Evolutionary conservation across 1,140 invertebrate species (phyloP).

Genomic region (Diachasmimorpha longicaudata): DNA sequence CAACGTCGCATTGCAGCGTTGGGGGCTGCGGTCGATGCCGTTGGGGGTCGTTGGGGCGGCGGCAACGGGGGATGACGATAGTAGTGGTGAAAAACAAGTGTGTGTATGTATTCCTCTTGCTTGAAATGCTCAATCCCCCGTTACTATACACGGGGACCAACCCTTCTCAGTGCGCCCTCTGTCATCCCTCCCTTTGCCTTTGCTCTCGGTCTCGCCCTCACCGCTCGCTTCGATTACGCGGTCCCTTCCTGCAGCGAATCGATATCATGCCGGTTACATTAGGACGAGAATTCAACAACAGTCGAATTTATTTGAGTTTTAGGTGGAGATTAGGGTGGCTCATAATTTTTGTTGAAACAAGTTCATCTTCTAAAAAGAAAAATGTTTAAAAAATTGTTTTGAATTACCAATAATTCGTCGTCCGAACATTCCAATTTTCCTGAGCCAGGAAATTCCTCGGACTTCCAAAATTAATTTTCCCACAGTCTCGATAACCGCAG

Average conservation of each 20-base stretch:
- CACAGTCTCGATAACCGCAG: too few relatives aligned
- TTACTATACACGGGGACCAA: neutral
- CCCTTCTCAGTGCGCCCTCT: conserved; percentile 14
- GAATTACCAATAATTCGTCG: too few relatives aligned
- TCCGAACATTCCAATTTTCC: too few relatives aligned
- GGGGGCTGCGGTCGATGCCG: conserved; percentile 62
- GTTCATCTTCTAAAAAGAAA: too few relatives aligned
- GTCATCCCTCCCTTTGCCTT: conserved; percentile 8
- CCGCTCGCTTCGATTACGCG: conserved; percentile 34
- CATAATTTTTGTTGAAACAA: too few relatives aligned
- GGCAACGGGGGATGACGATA: conserved; percentile 3
- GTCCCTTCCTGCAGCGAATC: conserved; percentile 49
- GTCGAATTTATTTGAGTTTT: neutral
- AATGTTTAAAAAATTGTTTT: too few relatives aligned
- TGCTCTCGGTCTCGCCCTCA: conserved; percentile 24
- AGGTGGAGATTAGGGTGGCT: too few relatives aligned
- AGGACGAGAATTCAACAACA: neutral
- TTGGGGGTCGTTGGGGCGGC: conserved; percentile 23
- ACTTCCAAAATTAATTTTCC: too few relatives aligned
- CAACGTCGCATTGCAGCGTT: conserved; percentile 64
- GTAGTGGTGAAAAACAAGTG: conserved; percentile 22
- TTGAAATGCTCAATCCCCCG: neutral
- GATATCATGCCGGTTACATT: conserved; percentile 40
- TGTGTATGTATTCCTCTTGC: conserved; percentile 32
- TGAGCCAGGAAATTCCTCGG: too few relatives aligned